These are phyloP conservation scores for Periplaneta americana DNA, from an alignment of 1,140 invertebrate species.

Conservation along the genomic window DNA sequence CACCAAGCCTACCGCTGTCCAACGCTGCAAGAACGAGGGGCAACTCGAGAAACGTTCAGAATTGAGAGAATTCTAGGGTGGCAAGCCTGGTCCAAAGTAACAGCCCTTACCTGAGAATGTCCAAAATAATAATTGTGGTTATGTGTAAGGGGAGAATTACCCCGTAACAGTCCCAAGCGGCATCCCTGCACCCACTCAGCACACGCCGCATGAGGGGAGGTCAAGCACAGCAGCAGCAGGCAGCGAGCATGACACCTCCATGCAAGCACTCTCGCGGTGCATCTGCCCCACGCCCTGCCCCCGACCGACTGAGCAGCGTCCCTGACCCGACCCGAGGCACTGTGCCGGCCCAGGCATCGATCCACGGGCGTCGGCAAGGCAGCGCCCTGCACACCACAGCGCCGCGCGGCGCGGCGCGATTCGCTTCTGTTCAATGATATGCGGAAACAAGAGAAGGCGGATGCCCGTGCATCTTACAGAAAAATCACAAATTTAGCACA, in stretches of 20 bases:
- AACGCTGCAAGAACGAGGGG: too few species aligned
- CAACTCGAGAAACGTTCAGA: too few species aligned
- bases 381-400: neutral
- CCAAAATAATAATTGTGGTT: too few species aligned
- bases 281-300: neutral
- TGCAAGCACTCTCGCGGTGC: neutral
- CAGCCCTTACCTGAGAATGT: too few species aligned
- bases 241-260: neutral
- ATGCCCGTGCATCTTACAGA: too few species aligned
- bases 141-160: neutral
- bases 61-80: too few species aligned
- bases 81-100: too few species aligned
- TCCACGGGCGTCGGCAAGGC: neutral
- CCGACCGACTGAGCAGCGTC: neutral
- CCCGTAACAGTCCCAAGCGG: constrained; percentile 12
- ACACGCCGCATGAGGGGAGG: neutral
- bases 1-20: too few species aligned
- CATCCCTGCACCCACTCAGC: constrained; percentile 6
- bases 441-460: too few species aligned
- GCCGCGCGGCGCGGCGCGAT: too few species aligned
- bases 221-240: neutral
- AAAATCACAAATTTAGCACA: too few species aligned
- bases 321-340: neutral
- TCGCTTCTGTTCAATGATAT: too few species aligned
- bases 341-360: neutral